Percentiles rank a stretch among this genome's conserved stretches.
Conservation (phyloP, 2,888 invertebrate species). For the Allolobophora icterica region DNA sequence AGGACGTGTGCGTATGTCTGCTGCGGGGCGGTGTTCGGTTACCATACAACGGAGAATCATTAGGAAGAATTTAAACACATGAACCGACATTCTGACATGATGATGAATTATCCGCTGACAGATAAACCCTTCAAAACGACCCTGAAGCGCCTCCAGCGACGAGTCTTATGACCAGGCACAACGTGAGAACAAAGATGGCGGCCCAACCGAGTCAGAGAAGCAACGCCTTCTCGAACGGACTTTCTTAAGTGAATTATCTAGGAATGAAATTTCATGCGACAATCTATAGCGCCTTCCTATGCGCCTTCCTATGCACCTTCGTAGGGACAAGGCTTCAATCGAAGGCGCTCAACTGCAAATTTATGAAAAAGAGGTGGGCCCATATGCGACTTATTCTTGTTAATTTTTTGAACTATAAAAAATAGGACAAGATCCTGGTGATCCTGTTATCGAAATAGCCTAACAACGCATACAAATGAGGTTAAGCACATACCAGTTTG, state of each 20-base stretch:
- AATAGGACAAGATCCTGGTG: too few species aligned
- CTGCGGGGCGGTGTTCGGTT: background rate
- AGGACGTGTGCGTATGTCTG: background rate
- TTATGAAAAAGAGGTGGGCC: too few species aligned
- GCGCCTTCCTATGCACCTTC: background rate
- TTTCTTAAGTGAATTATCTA: background rate
- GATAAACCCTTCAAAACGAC: background rate
- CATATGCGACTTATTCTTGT: too few species aligned
- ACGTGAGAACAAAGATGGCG: constrained; percentile 12
- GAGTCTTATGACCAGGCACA: background rate
- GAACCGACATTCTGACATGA: constrained; percentile 13
- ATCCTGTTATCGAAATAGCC: too few species aligned
- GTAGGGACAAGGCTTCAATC: too few species aligned
- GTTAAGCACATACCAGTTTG: too few species aligned
- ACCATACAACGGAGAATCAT: constrained; percentile 17
- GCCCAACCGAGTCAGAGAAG: background rate
- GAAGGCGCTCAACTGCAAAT: too few species aligned
- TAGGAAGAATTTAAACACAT: background rate
- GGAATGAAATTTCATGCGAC: background rate
- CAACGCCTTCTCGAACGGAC: background rate
- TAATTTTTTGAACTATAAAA: too few species aligned
- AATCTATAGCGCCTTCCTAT: background rate
- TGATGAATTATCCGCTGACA: background rate
- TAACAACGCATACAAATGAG: too few species aligned
- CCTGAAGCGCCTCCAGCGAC: background rate